Conservation (phyloP, 1,140 invertebrate genomes). For the Drosophila persimilis region DNA sequence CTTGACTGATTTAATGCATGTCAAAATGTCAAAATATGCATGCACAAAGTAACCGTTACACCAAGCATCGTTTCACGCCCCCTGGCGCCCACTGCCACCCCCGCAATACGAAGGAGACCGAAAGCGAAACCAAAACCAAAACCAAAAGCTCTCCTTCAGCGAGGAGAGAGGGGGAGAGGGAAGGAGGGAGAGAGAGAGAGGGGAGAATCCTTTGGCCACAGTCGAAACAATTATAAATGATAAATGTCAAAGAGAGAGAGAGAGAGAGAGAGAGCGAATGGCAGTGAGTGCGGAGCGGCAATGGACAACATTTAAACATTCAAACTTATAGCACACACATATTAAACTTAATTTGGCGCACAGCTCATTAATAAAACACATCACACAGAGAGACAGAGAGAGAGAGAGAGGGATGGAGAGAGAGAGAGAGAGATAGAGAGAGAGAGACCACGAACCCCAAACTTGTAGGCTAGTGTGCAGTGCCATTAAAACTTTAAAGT, state of each 20-base stretch:
- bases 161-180: constrained; percentile 6
- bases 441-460: constrained; percentile 6
- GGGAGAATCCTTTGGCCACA: constrained; percentile 25
- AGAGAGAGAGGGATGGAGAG: neutral
- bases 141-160: too few relatives aligned
- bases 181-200: too few relatives aligned
- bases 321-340: constrained; percentile 51
- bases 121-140: too few relatives aligned
- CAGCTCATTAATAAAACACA: constrained; percentile 77
- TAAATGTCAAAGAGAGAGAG: constrained; percentile 58
- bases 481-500: constrained; percentile 63
- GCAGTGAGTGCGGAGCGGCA: constrained; percentile 1
- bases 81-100: neutral
- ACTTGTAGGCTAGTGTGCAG: constrained; percentile 18
- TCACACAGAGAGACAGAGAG: neutral
- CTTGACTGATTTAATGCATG: constrained; percentile 79
- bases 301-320: constrained; percentile 39
- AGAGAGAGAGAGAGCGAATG: constrained; percentile 8
- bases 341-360: constrained; percentile 76
- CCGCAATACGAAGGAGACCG: too few relatives aligned
- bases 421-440: neutral
- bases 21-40: constrained; percentile 77
- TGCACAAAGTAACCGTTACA: constrained; percentile 62
- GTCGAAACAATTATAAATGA: constrained; percentile 79
- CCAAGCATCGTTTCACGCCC: constrained; percentile 7